A percentile compares a stretch with the other conserved stretches of the same genome.
Conservation (phyloP, 2,888 invertebrate genomes). For the Monoplex corrugatus region DNA sequence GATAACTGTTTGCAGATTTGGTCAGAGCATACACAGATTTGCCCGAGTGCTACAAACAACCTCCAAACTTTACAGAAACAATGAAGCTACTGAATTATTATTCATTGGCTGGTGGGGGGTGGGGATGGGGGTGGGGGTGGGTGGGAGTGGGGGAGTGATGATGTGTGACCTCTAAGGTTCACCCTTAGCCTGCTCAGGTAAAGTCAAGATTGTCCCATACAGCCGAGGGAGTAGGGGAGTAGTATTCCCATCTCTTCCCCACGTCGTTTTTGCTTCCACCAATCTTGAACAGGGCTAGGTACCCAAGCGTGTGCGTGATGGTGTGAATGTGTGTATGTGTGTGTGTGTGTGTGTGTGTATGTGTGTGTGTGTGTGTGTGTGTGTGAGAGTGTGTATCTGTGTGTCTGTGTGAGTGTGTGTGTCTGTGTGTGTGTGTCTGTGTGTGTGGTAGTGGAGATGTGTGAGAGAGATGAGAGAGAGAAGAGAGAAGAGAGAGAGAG, state of each 20-base stretch:
- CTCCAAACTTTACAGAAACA: too few relatives aligned
- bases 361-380: neutral
- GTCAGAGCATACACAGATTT: too few relatives aligned
- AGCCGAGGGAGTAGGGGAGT: too few relatives aligned
- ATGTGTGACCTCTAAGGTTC: too few relatives aligned
- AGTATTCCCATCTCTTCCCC: neutral
- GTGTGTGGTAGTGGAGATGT: neutral
- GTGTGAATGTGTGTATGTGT: neutral
- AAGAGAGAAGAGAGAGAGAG: too few relatives aligned
- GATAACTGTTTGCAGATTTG: too few relatives aligned
- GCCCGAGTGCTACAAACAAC: too few relatives aligned
- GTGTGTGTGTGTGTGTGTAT: too few relatives aligned
- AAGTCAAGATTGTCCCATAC: too few relatives aligned
- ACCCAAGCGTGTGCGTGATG: neutral
- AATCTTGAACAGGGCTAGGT: neutral
- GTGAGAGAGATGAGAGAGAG: neutral
- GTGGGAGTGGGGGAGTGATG: neutral
- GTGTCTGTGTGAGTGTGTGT: slow-evolving; percentile 28
- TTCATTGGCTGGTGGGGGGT: too few relatives aligned
- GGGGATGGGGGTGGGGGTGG: neutral
- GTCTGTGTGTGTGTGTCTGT: slow-evolving; percentile 18
- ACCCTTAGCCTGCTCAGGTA: too few relatives aligned
- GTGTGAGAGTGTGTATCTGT: neutral
- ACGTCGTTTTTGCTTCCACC: neutral
- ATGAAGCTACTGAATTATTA: too few relatives aligned